Base-by-base conservation (phyloP, 1,140 invertebrate genomes). In the Mya arenaria region DNA sequence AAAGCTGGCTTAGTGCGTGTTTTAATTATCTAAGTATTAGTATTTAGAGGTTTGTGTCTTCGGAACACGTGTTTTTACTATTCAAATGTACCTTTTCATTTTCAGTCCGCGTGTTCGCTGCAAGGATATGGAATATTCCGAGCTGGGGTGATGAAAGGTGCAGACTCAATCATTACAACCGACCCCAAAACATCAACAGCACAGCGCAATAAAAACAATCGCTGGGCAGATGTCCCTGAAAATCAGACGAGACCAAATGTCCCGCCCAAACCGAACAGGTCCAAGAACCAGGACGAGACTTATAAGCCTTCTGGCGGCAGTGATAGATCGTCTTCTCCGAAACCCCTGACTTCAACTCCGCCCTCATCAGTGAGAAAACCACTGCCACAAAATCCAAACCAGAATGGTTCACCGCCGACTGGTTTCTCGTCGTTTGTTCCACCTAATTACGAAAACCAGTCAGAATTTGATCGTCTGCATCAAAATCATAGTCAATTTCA, bases 281-380 rank as follows among this genome's bases (percentile, higher is more conserved):
- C 65, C n/a, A 25, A 19, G 41, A 32, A 78, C 32, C 41, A 56
- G 1, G 63, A 73, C n/a, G 58, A 73, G 30, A 55, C 73, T 13
- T 65, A 66, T n/a, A 17, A 52, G 19, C 23, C 56, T 2, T 28
- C 60, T 48, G 39, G 48, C n/a, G 41, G 58, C 15, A 60, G 74
- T 41, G 71, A 75, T 60, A 63, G 79, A 41, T 85, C 86, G 0
- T 52, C 84, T 0, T 90, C 89, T 55, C 90, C 90, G 4, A 91
- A 90, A 82, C 87, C 87, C 23, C 83, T 91, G 1, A 89, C 86
- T 0, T 88, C 89, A n/a, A 88, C 83, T 1, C 90, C 90, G 34
- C 90, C 90, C 0, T 72, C 68, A 41, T 84, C 84, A 15, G 84
- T 91, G n/a, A 87, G 89, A 55, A 89, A 89, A 79, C 90, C 90